These are phyloP conservation scores for Noctua pronuba DNA, from an alignment of 2,888 invertebrate genomes.

Conservation along the genomic window DNA sequence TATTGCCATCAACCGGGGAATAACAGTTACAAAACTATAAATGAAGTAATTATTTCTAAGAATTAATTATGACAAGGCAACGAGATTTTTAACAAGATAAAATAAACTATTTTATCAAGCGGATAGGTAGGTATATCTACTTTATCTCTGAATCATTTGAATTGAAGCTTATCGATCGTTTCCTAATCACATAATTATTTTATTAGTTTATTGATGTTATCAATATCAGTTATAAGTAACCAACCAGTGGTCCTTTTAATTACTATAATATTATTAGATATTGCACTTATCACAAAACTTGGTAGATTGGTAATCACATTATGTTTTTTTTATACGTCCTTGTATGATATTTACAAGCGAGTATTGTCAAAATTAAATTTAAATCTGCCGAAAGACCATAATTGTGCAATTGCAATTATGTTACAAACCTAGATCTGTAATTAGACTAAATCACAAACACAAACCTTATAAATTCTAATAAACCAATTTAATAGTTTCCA, in stretches of 20 bases:
- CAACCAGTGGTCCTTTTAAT: neutral
- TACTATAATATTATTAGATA: constrained; percentile 4
- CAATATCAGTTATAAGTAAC: constrained; percentile 1
- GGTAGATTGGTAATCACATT: constrained; percentile 13
- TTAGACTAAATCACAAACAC: constrained; percentile 30
- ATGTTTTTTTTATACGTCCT: neutral
- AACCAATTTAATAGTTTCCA: constrained; percentile 51
- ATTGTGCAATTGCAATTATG: neutral
- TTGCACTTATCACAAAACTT: neutral
- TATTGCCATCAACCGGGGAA: too few relatives aligned
- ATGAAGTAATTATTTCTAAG: neutral
- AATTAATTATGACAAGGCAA: constrained; percentile 12
- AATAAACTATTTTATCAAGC: constrained; percentile 17
- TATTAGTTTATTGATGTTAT: constrained; percentile 39
- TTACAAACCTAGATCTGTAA: constrained; percentile 3
- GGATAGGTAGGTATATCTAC: neutral
- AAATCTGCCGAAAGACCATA: neutral
- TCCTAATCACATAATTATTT: constrained; percentile 38
- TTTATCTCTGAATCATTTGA: constrained; percentile 24
- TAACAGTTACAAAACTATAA: neutral
- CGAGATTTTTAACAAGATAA: constrained; percentile 16
- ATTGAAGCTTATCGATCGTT: constrained; percentile 26
- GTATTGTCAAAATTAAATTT: neutral
- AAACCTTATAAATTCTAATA: constrained; percentile 34
- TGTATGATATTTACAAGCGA: neutral